Conservation (phyloP, 2,888 invertebrate genomes). For the Oscheius onirici region DNA sequence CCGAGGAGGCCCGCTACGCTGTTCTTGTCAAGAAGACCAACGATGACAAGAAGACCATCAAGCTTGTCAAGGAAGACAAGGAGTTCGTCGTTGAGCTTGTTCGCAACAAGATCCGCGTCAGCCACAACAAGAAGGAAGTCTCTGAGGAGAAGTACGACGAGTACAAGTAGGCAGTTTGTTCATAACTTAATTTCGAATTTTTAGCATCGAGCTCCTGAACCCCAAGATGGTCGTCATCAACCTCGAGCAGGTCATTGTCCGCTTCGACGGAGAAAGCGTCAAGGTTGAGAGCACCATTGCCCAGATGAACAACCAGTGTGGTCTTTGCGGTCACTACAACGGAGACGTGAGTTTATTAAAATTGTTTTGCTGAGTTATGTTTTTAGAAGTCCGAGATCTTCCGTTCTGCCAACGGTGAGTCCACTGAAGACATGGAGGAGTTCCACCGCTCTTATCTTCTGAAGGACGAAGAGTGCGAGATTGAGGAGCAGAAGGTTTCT, state of each 20-base stretch:
- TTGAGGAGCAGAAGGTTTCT: constrained; percentile 40
- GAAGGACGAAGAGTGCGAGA: constrained; percentile 44
- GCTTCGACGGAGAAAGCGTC: constrained; percentile 62
- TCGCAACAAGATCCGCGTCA: constrained; percentile 39
- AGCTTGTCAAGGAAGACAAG: constrained; percentile 42
- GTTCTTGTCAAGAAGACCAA: constrained; percentile 70
- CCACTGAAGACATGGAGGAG: constrained; percentile 56
- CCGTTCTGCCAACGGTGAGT: constrained; percentile 54
- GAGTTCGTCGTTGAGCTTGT: constrained; percentile 42
- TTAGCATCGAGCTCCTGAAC: constrained; percentile 44
- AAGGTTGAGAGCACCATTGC: constrained; percentile 50
- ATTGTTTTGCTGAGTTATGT: constrained; percentile 1
- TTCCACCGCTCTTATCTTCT: constrained; percentile 66
- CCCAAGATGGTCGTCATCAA: constrained; percentile 48
- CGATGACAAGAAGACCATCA: constrained; percentile 49
- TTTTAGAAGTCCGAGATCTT: constrained; percentile 56
- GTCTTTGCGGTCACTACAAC: constrained; percentile 70
- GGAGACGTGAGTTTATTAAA: constrained; percentile 37
- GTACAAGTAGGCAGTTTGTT: constrained; percentile 27
- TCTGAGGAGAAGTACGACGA: constrained; percentile 29
- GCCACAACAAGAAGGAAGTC: constrained; percentile 49
- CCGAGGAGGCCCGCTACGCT: constrained; percentile 69
- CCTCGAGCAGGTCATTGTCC: constrained; percentile 38
- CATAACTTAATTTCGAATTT: not conserved
- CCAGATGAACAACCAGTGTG: constrained; percentile 63